These are phyloP conservation scores for Ischnura elegans DNA, from an alignment of 2,888 invertebrate genomes.

Conservation along the genomic window DNA sequence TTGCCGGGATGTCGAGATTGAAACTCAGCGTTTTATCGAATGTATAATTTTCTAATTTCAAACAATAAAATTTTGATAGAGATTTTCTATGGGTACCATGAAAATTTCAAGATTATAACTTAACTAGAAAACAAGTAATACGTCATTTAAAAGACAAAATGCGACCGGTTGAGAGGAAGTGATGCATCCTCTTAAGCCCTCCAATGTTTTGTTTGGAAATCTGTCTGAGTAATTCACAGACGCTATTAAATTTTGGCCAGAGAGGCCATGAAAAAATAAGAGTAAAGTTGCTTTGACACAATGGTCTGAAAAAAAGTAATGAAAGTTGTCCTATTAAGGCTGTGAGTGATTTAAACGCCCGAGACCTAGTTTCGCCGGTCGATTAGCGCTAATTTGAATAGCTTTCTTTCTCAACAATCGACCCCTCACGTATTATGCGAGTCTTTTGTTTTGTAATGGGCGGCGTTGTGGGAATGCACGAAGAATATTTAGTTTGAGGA, in stretches of 20 bases:
- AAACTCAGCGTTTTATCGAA: no score
- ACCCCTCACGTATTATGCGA: background rate
- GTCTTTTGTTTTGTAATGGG: background rate
- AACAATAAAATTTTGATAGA: no score
- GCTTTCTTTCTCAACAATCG: background rate
- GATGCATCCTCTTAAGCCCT: no score
- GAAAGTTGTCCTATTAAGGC: background rate
- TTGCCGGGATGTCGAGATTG: no score
- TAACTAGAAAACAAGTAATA: no score
- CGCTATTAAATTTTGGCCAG: background rate
- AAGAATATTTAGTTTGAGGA: background rate
- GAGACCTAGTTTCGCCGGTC: background rate
- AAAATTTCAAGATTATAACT: no score
- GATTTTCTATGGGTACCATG: no score
- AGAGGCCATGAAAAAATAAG: conserved; percentile 6
- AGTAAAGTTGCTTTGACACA: background rate
- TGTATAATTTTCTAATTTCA: no score
- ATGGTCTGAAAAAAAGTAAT: conserved; percentile 15
- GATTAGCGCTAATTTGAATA: conserved; percentile 7
- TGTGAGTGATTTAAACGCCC: conserved; percentile 8
- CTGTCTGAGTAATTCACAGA: background rate
- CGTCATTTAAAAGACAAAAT: no score
- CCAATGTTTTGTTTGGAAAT: background rate
- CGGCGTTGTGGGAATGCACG: background rate
- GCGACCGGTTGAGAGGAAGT: no score